Conservation (phyloP, 2,797 vertebrate genomes). For the Ara ararauna region DNA sequence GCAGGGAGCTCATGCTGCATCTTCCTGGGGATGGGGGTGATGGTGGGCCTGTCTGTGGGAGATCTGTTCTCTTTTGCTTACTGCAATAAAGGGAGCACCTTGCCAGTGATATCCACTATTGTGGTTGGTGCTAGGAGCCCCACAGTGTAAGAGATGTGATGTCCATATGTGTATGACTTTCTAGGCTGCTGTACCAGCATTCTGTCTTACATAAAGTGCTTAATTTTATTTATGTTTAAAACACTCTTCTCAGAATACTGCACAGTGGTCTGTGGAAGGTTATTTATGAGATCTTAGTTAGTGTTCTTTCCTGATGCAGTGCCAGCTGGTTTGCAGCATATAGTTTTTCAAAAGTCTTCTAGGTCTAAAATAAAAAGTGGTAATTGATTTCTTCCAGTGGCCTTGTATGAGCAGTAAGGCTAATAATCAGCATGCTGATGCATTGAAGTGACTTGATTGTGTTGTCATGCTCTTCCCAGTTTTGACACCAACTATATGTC, state of each 20-base stretch:
- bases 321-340: slow-evolving; percentile 6
- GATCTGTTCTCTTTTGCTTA: not conserved
- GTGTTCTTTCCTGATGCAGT: not conserved
- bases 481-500: not conserved
- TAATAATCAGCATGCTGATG: not conserved
- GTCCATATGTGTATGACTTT: not conserved
- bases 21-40: not conserved
- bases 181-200: slow-evolving; percentile 25
- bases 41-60: not conserved
- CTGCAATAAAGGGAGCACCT: not conserved
- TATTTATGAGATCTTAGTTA: slow-evolving; percentile 44
- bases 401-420: not conserved
- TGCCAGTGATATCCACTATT: not conserved
- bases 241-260: slow-evolving; percentile 19
- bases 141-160: not conserved
- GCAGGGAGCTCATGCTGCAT: not conserved
- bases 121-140: not conserved
- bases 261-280: not conserved
- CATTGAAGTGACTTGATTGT: not conserved
- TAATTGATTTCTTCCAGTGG: not conserved
- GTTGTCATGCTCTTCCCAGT: not conserved
- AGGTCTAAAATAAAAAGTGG: not conserved
- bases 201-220: slow-evolving; percentile 6
- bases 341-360: not conserved
- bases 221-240: slow-evolving; percentile 58